Percentiles rank a stretch among this genome's conserved stretches.
Evolutionary conservation across 2,888 invertebrate species (phyloP).

Genomic region (Desoria tigrina): DNA sequence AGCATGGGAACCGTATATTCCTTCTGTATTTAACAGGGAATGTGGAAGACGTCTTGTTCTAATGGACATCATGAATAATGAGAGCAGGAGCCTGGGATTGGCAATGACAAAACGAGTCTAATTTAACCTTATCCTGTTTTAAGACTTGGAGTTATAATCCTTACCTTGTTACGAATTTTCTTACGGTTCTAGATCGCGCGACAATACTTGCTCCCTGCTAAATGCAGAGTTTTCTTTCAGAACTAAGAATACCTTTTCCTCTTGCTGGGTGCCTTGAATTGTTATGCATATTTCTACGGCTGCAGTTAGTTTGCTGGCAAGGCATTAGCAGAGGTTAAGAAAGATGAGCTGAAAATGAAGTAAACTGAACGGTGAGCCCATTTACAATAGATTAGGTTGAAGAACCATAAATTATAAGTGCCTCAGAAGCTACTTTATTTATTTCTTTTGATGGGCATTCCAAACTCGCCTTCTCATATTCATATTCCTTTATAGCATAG

Average conservation of each 20-base stretch:
- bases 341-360: slow-evolving; percentile 3
- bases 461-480: not conserved
- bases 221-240: no score
- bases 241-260: no score
- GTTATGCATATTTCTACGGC: not conserved
- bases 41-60: no score
- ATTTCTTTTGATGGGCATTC: slow-evolving; percentile 1
- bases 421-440: not conserved
- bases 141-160: no score
- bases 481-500: not conserved
- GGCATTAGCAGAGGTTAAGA: not conserved
- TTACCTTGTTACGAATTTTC: no score
- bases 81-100: not conserved
- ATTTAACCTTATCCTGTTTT: not conserved
- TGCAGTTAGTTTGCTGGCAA: not conserved
- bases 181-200: no score
- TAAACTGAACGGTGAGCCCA: not conserved
- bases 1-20: no score
- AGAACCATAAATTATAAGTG: slow-evolving; percentile 8
- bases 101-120: slow-evolving; percentile 11
- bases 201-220: no score
- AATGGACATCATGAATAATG: not conserved
- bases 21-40: no score
- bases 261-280: no score
- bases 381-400: slow-evolving; percentile 4